These are phyloP conservation scores for Huso huso DNA, from an alignment of 2,797 vertebrate genomes.

Conservation along the genomic window DNA sequence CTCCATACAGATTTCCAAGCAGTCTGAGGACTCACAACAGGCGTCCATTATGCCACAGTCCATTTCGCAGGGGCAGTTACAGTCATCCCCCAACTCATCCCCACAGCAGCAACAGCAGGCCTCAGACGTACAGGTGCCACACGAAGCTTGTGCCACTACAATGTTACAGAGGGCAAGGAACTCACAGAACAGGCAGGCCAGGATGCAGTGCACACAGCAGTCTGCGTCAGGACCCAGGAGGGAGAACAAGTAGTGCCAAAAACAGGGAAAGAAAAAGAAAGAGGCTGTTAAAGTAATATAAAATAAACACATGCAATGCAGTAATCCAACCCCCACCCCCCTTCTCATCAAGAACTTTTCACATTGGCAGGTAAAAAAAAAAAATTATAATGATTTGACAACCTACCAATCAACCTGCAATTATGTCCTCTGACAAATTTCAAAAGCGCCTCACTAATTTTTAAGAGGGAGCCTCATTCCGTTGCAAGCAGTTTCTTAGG, in stretches of 20 bases:
- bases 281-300: background rate
- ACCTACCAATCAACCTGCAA: background rate
- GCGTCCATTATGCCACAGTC: conserved; percentile 96
- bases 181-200: conserved; percentile 97
- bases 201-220: conserved; percentile 95
- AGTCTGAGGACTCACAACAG: conserved; percentile 95
- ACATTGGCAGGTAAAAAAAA: background rate
- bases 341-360: background rate
- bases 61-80: conserved; percentile 90
- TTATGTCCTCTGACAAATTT: background rate
- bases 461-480: too few species aligned
- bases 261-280: conserved; percentile 4
- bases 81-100: conserved; percentile 88
- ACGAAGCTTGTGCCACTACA: conserved; percentile 84
- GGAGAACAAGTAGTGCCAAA: background rate
- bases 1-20: conserved; percentile 98
- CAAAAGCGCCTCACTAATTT: background rate
- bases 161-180: conserved; percentile 94
- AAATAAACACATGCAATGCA: background rate
- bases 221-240: conserved; percentile 55
- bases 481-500: too few species aligned
- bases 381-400: background rate
- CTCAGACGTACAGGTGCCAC: conserved; percentile 80
- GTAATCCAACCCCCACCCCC: background rate
- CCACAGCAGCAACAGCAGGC: conserved; percentile 86